Conservation (phyloP, 1,140 invertebrate species). For the Contarinia nasturtii region DNA sequence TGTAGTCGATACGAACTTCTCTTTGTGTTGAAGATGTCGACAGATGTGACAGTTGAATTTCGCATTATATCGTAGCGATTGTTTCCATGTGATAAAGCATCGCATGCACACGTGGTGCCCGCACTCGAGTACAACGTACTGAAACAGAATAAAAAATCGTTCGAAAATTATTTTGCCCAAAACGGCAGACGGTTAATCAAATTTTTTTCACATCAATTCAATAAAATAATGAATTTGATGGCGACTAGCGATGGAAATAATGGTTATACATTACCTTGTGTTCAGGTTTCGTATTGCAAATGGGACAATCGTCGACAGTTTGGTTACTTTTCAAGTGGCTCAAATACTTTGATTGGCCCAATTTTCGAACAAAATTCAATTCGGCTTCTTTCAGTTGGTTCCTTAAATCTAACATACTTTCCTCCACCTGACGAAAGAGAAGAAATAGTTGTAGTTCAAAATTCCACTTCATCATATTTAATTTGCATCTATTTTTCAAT, state of each 20-base stretch:
- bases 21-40: slow-evolving; percentile 29
- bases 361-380: slow-evolving; percentile 12
- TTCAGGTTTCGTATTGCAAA: slow-evolving; percentile 31
- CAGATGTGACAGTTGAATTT: slow-evolving; percentile 41
- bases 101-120: slow-evolving; percentile 17
- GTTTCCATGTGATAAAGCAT: slow-evolving; percentile 11
- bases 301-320: slow-evolving; percentile 43
- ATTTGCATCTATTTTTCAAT: background rate
- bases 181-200: background rate
- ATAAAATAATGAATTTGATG: background rate
- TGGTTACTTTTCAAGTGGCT: slow-evolving; percentile 17
- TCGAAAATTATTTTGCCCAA: background rate
- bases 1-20: slow-evolving; percentile 4
- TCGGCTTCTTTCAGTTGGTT: slow-evolving; percentile 12
- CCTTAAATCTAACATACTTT: slow-evolving; percentile 9
- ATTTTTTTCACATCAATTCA: background rate
- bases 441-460: too few relatives aligned
- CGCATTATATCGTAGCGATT: background rate
- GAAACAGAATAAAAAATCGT: background rate
- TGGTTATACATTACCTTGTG: slow-evolving; percentile 10
- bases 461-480: too few relatives aligned
- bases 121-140: slow-evolving; percentile 21
- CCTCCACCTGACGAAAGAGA: slow-evolving; percentile 7
- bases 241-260: background rate
- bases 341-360: slow-evolving; percentile 17